These are phyloP conservation scores for Sussaba pulchella DNA, from an alignment of 2,888 invertebrate species.

Conservation along the genomic window DNA sequence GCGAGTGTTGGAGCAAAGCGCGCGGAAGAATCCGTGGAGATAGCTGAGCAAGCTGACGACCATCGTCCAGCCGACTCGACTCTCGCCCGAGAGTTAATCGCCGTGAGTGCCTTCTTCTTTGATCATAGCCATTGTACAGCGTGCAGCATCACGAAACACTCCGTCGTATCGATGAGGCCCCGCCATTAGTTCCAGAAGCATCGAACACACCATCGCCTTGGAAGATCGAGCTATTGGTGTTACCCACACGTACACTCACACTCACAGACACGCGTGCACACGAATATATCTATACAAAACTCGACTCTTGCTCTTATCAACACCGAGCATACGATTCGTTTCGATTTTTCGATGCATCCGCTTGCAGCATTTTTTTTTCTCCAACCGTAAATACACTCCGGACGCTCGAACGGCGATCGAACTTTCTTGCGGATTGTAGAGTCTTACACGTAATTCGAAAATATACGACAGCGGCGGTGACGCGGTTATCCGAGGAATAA, in stretches of 20 bases:
- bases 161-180: conserved; percentile 29
- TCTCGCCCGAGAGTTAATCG: conserved; percentile 62
- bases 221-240: conserved; percentile 12
- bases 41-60: no score
- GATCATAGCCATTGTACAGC: conserved; percentile 58
- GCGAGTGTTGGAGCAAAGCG: conserved; percentile 22
- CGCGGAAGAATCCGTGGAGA: not conserved
- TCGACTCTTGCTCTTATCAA: conserved; percentile 9
- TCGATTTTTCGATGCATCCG: conserved; percentile 9
- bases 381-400: not conserved
- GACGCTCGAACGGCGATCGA: not conserved
- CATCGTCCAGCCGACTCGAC: no score
- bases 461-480: no score
- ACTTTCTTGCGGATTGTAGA: not conserved
- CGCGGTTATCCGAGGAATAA: no score
- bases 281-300: no score
- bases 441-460: not conserved
- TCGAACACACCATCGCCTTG: conserved; percentile 2
- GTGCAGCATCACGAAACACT: conserved; percentile 54
- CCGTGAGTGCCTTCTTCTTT: conserved; percentile 62
- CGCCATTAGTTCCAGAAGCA: conserved; percentile 31
- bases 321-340: no score
- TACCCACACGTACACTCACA: no score
- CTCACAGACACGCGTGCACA: no score
- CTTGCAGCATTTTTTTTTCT: not conserved